Evolutionary conservation across 2,113 vertebrate genomes (phyloP).

Genomic region (Henicopernis longicauda): DNA sequence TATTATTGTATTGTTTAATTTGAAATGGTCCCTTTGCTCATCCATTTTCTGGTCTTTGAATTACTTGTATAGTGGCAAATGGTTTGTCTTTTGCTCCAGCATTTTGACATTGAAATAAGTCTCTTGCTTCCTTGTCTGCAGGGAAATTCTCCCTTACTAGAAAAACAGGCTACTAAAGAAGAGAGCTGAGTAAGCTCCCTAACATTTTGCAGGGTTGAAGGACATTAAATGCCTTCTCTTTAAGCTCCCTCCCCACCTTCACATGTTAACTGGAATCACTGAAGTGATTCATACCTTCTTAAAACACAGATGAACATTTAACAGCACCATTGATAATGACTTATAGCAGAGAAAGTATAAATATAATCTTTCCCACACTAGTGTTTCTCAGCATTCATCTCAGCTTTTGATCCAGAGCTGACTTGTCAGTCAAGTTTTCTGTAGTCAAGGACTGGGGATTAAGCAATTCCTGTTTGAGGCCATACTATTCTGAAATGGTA

Average conservation of each 20-base stretch:
- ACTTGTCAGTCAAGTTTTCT: slow-evolving; percentile 14
- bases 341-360: slow-evolving; percentile 17
- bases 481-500: background rate
- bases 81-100: background rate
- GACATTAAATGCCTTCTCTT: background rate
- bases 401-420: slow-evolving; percentile 18
- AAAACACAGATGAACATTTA: slow-evolving; percentile 12
- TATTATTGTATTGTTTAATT: background rate
- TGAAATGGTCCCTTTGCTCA: background rate
- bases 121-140: background rate
- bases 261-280: background rate
- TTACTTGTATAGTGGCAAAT: background rate
- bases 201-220: background rate
- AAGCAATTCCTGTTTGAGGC: background rate
- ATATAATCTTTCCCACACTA: slow-evolving; percentile 9
- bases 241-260: background rate
- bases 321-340: background rate
- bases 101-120: slow-evolving; percentile 10
- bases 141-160: background rate
- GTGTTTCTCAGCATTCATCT: background rate
- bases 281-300: background rate
- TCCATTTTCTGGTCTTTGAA: background rate
- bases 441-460: background rate
- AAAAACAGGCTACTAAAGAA: background rate
- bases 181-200: background rate